These are phyloP conservation scores for Blastobasis lacticolella DNA, from an alignment of 2,888 invertebrate genomes.

Conservation along the genomic window DNA sequence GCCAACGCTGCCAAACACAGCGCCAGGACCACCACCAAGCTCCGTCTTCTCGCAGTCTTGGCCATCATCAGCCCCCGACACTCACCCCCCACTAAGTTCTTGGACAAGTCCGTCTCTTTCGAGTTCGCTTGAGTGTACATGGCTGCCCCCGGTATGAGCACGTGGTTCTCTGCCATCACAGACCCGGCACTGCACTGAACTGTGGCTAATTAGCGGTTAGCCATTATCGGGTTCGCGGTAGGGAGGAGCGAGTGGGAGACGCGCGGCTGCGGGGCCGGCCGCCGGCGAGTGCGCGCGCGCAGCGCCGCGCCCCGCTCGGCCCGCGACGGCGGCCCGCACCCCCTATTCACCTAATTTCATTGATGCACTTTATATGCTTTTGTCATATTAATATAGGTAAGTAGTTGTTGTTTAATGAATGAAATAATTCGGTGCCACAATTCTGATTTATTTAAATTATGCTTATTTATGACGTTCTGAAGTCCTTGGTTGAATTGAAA, in stretches of 20 bases:
- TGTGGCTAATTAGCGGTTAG: slow-evolving; percentile 27
- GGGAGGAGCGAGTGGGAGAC: slow-evolving; percentile 18
- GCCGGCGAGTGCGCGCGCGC: slow-evolving; percentile 22
- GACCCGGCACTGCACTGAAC: slow-evolving; percentile 37
- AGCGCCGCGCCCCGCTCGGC: slow-evolving; percentile 10
- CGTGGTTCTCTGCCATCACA: slow-evolving; percentile 61
- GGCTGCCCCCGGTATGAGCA: slow-evolving; percentile 46
- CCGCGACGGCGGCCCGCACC: slow-evolving; percentile 13
- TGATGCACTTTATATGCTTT: too few relatives aligned
- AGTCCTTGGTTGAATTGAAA: too few relatives aligned
- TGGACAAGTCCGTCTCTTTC: slow-evolving; percentile 48
- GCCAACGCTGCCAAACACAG: slow-evolving; percentile 36
- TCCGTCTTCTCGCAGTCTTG: slow-evolving; percentile 35
- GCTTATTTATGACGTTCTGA: too few relatives aligned
- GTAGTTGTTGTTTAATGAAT: too few relatives aligned
- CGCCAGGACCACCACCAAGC: slow-evolving; percentile 23
- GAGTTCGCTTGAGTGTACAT: slow-evolving; percentile 56
- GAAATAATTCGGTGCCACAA: too few relatives aligned
- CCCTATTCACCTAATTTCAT: background rate
- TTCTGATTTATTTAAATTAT: too few relatives aligned
- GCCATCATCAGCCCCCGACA: slow-evolving; percentile 39
- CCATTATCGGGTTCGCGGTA: slow-evolving; percentile 28
- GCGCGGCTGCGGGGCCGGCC: slow-evolving; percentile 38
- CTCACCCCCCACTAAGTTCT: slow-evolving; percentile 63
- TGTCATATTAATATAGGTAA: too few relatives aligned